Percentiles rank a stretch among this genome's conserved stretches.
Conservation (phyloP, 2,888 invertebrate species). For the Xestia sexstrigata region DNA sequence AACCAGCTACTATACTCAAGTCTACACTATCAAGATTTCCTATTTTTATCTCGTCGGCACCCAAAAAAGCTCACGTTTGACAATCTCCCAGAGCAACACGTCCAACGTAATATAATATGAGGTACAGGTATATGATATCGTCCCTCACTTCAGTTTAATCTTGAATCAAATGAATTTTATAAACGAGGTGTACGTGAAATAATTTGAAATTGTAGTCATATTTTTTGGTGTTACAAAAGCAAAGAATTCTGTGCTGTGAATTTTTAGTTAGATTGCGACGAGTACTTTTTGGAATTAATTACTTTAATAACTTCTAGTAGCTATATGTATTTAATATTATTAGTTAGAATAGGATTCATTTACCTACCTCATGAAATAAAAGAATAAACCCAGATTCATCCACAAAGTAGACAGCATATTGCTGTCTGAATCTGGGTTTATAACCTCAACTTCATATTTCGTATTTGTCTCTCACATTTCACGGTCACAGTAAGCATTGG, state of each 20-base stretch:
- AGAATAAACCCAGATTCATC: background rate
- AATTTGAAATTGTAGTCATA: conserved; percentile 59
- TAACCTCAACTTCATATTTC: conserved; percentile 62
- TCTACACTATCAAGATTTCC: conserved; percentile 52
- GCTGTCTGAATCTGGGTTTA: too few relatives aligned
- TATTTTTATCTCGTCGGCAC: conserved; percentile 70
- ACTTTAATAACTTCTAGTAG: background rate
- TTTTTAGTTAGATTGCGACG: background rate
- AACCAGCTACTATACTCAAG: conserved; percentile 2
- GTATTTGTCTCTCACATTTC: conserved; percentile 66
- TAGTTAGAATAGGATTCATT: background rate
- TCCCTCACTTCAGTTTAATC: conserved; percentile 64
- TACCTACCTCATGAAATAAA: background rate
- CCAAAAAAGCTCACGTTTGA: conserved; percentile 75
- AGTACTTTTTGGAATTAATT: background rate
- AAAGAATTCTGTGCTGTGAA: conserved; percentile 16
- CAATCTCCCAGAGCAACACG: conserved; percentile 76
- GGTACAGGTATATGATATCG: conserved; percentile 58
- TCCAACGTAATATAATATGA: conserved; percentile 69
- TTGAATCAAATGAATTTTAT: conserved; percentile 69
- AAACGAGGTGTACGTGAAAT: conserved; percentile 67
- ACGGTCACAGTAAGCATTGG: conserved; percentile 63
- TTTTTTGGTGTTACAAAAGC: conserved; percentile 36
- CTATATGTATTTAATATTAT: background rate
- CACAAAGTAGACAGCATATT: background rate